Evolutionary conservation across 2,113 vertebrate species (phyloP).

Genomic region (Bubalus kerabau): DNA sequence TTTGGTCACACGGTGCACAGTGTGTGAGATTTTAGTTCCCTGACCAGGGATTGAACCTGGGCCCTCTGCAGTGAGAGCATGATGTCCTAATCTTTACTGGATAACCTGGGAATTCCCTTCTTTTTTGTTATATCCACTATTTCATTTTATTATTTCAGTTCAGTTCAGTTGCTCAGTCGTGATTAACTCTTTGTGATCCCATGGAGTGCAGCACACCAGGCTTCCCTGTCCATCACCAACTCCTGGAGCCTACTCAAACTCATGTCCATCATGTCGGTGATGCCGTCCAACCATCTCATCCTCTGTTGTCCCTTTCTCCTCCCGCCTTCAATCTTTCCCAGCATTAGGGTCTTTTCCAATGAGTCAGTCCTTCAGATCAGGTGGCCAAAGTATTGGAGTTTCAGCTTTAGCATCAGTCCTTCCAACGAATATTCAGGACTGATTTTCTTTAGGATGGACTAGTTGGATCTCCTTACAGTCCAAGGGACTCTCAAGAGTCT

Average conservation of each 20-base stretch:
- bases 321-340: not conserved
- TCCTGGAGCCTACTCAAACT: not conserved
- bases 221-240: not conserved
- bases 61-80: not conserved
- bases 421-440: not conserved
- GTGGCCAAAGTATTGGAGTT: not conserved
- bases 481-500: not conserved
- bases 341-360: not conserved
- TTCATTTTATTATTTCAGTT: not conserved
- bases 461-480: not conserved
- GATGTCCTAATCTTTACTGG: not conserved
- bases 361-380: not conserved
- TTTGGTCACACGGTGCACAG: accelerated
- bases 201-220: not conserved
- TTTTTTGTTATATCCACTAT: not conserved
- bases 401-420: not conserved
- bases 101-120: not conserved
- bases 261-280: not conserved
- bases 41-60: not conserved
- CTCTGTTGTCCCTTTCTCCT: not conserved
- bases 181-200: not conserved
- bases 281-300: not conserved
- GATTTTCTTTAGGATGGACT: not conserved
- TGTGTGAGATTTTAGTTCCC: not conserved
- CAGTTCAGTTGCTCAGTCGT: not conserved